Conservation (phyloP, 2,113 vertebrate species). For the Ptychochromis oligacanthus region DNA sequence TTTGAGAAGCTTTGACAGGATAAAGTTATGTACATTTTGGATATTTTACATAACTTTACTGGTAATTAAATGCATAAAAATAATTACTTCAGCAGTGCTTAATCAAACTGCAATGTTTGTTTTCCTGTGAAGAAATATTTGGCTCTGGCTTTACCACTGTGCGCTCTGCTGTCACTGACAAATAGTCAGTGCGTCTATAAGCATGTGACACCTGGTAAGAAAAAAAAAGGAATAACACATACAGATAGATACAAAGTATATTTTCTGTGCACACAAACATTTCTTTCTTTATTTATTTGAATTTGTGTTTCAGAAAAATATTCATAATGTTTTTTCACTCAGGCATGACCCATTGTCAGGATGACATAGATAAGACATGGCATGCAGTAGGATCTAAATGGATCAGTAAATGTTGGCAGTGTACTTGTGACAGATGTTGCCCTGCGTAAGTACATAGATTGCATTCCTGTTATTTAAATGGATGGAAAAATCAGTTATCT, state of each 20-base stretch:
- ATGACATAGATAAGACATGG: conserved; percentile 23
- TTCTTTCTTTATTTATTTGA: no score
- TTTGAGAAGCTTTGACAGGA: not conserved
- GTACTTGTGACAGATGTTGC: conserved; percentile 39
- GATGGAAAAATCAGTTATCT: not conserved
- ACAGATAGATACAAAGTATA: not conserved
- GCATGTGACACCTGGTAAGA: not conserved
- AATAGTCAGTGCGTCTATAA: conserved; percentile 1
- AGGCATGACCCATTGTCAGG: conserved; percentile 45
- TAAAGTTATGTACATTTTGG: not conserved
- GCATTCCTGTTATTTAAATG: not conserved
- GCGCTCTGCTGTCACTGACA: conserved; percentile 33
- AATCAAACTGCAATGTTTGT: not conserved
- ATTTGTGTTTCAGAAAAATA: no score
- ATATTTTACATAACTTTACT: not conserved
- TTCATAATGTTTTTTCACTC: not conserved
- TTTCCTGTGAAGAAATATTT: conserved; percentile 46
- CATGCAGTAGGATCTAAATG: conserved; percentile 52
- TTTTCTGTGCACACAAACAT: not conserved
- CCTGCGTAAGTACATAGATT: conserved; percentile 12
- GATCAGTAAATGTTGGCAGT: conserved; percentile 52
- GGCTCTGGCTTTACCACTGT: conserved; percentile 49
- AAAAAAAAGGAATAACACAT: not conserved
- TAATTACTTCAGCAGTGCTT: not conserved
- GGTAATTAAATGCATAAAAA: not conserved